A percentile compares a stretch with the other conserved stretches of the same genome.
Conservation (phyloP, 2,797 vertebrate genomes). For the Okamejei kenojei region DNA sequence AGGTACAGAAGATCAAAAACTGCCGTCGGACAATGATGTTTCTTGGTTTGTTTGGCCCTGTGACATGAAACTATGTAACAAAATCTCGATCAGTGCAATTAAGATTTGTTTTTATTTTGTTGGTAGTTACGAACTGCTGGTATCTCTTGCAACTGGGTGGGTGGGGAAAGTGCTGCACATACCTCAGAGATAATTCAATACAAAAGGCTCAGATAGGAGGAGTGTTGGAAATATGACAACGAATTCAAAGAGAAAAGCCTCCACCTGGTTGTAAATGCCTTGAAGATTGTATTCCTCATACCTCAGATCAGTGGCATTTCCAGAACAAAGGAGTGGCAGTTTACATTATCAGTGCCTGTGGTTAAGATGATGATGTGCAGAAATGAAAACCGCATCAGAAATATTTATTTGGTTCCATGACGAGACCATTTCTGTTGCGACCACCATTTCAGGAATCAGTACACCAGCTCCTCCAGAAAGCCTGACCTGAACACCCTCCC, state of each 20-base stretch:
- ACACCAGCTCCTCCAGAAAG: not conserved
- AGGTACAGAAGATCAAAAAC: not conserved
- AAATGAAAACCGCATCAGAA: not conserved
- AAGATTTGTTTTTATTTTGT: not conserved
- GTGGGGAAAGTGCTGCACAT: not conserved
- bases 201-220: not conserved
- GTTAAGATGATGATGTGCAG: not conserved
- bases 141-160: not conserved
- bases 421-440: not conserved
- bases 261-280: not conserved
- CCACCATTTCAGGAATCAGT: not conserved
- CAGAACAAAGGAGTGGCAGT: not conserved
- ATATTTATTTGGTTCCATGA: too few species aligned
- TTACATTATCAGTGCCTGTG: not conserved
- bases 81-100: not conserved
- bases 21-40: not conserved
- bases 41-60: not conserved
- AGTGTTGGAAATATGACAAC: not conserved
- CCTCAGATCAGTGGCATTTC: not conserved
- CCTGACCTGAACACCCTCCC: not conserved
- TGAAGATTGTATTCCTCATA: not conserved
- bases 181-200: conserved; percentile 27
- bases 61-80: not conserved
- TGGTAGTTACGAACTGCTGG: not conserved
- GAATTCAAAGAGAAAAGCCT: not conserved